A percentile compares a stretch with the other conserved stretches of the same genome.
phyloP scores from a whole-genome alignment of 2,797 vertebrate genomes.

The Neostethus bicornis region DNA sequence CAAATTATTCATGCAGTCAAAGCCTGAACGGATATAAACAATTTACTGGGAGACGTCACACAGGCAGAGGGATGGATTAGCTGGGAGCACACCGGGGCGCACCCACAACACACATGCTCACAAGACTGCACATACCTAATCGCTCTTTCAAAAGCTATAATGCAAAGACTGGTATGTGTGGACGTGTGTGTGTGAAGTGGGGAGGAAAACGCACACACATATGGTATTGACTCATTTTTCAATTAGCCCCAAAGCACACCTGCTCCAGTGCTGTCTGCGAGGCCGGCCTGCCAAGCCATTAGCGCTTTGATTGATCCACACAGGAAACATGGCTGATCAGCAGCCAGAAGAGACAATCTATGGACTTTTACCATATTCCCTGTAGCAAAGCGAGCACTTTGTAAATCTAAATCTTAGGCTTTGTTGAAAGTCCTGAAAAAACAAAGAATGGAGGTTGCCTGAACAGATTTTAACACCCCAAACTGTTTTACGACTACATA shows the following conservation, averaged over 20 bases:
- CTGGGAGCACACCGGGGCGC: conserved; percentile 56
- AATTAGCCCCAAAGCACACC: conserved; percentile 81
- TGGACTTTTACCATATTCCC: conserved; percentile 30
- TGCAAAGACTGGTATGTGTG: conserved; percentile 45
- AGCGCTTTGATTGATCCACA: conserved; percentile 80
- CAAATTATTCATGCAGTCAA: conserved; percentile 83
- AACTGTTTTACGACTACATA: conserved; percentile 3
- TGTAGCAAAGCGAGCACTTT: conserved; percentile 21
- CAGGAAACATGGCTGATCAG: conserved; percentile 74
- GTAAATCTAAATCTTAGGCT: conserved; percentile 9
- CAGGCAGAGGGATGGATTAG: conserved; percentile 75
- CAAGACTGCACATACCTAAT: conserved; percentile 50
- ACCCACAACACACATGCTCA: conserved; percentile 32
- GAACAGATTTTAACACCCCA: conserved; percentile 5
- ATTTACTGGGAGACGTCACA: conserved; percentile 81
- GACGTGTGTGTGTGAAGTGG: neutral
- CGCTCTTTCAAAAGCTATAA: conserved; percentile 56
- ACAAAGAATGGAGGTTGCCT: neutral
- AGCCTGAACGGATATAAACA: conserved; percentile 83
- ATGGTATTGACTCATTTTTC: conserved; percentile 79
- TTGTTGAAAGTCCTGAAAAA: conserved; percentile 1
- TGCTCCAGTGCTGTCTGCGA: conserved; percentile 74
- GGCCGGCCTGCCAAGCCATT: conserved; percentile 72
- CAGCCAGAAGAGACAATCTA: conserved; percentile 45
- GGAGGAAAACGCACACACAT: conserved; percentile 15